Evolutionary conservation across 2,888 invertebrate species (phyloP), one percentile per base, ranked within the genome.

Genomic region (Hyposoter dolosus): DNA sequence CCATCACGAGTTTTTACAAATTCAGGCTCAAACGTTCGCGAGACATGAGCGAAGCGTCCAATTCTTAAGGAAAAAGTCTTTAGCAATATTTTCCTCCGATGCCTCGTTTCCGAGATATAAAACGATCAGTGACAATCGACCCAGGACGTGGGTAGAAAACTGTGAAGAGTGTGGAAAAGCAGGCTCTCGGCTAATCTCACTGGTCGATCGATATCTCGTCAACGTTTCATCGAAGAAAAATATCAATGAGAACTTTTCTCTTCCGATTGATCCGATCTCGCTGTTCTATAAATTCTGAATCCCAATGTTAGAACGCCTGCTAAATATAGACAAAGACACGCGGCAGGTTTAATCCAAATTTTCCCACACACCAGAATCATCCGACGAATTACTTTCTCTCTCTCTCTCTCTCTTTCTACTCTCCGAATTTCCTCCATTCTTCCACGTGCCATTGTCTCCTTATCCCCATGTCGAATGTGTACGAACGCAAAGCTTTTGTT

Each of bases 341-440:
- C 32, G 32, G 32, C 66, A 47, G 17, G 40, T 66, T 43, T 19
- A 66, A 77, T 66, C 68, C 4, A 68, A 53, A 50, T 68, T 78
- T 78, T 43, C 53, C 7, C 28, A 53, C 23, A 65, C 63, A 63
- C 40, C 66, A 15, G 40, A 7, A 53, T 40, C 50, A 5, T 40
- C 1, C 35, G 40, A 77, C 19, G 40, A 35, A 53, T 66, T 40
- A 76, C 40, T 63, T 50, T 47, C 23, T 23, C 19, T 32, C 74
- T 74, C 19, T 32, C 74, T 74, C 65, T 40, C 43, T 40, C 12
- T 68, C 23, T n/a, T n/a, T 19, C 10, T 12, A 1, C 12, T 45
- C 53, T 53, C 28, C 17, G 40, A 76, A 43, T 74, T 65, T 17
- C 40, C 9, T 19, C 23, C n/a, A 74, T 66, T 76, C 50, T 47